Conservation (phyloP, 2,797 vertebrate genomes). For the Aeoliscus strigatus region DNA sequence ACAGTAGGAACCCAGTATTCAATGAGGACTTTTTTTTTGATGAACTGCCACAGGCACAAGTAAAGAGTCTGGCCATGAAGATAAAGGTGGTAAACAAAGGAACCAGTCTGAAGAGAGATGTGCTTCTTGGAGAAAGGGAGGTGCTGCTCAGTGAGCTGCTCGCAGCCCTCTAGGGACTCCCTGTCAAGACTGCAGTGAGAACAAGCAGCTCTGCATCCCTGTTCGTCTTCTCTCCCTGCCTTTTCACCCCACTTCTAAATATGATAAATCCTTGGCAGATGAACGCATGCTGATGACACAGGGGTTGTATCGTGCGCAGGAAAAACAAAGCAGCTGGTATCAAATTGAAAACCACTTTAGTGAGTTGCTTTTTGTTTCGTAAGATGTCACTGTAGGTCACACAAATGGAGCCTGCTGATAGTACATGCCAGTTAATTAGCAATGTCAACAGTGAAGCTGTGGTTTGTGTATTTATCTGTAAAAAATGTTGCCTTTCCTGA, state of each 20-base stretch:
- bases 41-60: conserved; percentile 78
- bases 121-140: conserved; percentile 89
- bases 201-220: conserved; percentile 17
- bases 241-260: conserved; percentile 23
- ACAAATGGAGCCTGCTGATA: conserved; percentile 4
- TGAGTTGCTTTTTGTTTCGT: conserved; percentile 4
- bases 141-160: conserved; percentile 85
- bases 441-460: conserved; percentile 23
- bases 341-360: conserved; percentile 5
- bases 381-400: conserved; percentile 4
- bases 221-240: conserved; percentile 11
- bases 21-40: conserved; percentile 99
- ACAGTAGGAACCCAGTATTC: conserved; percentile 91
- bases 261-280: conserved; percentile 20
- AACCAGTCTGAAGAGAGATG: conserved; percentile 90
- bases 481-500: conserved; percentile 24
- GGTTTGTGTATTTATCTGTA: conserved; percentile 26
- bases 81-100: conserved; percentile 97
- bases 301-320: conserved; percentile 13
- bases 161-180: conserved; percentile 63
- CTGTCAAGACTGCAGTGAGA: conserved; percentile 39
- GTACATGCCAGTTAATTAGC: conserved; percentile 5
- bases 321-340: not conserved
- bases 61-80: conserved; percentile 87
- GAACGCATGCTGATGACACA: conserved; percentile 19